phyloP scores from a whole-genome alignment of 2,797 vertebrate genomes.

The Enteromius paludinosus region DNA sequence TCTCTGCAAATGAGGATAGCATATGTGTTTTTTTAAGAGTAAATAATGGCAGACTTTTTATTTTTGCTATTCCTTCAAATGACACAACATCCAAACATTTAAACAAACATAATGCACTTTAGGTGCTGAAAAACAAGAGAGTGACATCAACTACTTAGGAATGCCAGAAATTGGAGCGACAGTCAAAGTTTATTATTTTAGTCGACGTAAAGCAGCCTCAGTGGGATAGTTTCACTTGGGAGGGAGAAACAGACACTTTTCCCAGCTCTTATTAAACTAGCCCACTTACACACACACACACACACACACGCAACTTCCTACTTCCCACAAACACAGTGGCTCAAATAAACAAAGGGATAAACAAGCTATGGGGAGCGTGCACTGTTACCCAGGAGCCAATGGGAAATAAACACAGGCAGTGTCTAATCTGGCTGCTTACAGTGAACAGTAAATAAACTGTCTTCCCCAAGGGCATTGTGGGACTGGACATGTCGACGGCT shows the following conservation, averaged over 20 bases:
- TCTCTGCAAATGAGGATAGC: background rate
- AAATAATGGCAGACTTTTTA: background rate
- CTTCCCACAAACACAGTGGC: slow-evolving; percentile 72
- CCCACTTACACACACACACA: slow-evolving; percentile 57
- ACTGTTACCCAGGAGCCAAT: slow-evolving; percentile 64
- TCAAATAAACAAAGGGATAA: slow-evolving; percentile 77
- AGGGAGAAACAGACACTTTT: slow-evolving; percentile 74
- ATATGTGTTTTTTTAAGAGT: background rate
- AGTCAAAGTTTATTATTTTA: slow-evolving; percentile 77
- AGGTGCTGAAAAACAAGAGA: slow-evolving; percentile 47
- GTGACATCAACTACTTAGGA: slow-evolving; percentile 76
- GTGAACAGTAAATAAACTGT: slow-evolving; percentile 66
- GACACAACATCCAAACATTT: background rate
- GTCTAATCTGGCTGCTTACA: slow-evolving; percentile 57
- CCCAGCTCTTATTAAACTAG: slow-evolving; percentile 74
- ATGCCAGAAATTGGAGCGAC: slow-evolving; percentile 68
- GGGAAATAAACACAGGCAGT: slow-evolving; percentile 64
- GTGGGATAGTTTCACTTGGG: slow-evolving; percentile 74
- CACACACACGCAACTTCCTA: slow-evolving; percentile 63
- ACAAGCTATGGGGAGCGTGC: slow-evolving; percentile 68
- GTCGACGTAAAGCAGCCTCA: slow-evolving; percentile 72
- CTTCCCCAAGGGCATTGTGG: slow-evolving; percentile 51
- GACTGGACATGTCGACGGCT: slow-evolving; percentile 51
- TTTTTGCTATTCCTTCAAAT: slow-evolving; percentile 32
- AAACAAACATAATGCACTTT: slow-evolving; percentile 38